A percentile compares a stretch with the other conserved stretches of the same genome.
These are phyloP conservation scores for Synergus umbraculus DNA, from an alignment of 2,888 invertebrate species.

Conservation along the genomic window DNA sequence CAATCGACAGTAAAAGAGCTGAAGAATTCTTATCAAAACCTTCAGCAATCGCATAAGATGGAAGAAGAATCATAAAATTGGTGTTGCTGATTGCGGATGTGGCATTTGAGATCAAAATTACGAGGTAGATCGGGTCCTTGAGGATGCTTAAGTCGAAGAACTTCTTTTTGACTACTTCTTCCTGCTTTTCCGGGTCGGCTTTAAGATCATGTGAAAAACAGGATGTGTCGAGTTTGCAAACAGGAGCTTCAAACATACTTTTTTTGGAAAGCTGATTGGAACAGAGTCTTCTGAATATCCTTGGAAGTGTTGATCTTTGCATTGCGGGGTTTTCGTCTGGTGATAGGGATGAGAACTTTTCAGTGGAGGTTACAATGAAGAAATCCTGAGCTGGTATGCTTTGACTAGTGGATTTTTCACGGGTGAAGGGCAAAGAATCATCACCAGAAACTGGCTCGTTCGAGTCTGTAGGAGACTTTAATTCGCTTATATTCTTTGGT, in stretches of 20 bases:
- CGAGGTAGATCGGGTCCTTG: constrained; percentile 88
- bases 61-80: constrained; percentile 90
- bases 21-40: constrained; percentile 86
- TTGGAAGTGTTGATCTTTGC: constrained; percentile 6
- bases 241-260: background rate
- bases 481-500: background rate
- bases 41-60: constrained; percentile 86
- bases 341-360: background rate
- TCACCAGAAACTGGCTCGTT: background rate
- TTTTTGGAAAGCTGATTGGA: background rate
- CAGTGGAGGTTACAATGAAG: background rate
- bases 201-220: background rate
- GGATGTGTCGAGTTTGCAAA: background rate
- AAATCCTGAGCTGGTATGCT: background rate
- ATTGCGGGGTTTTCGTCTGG: background rate
- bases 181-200: constrained; percentile 17
- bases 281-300: constrained; percentile 3
- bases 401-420: constrained; percentile 32
- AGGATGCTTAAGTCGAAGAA: constrained; percentile 87
- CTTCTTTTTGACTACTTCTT: constrained; percentile 61
- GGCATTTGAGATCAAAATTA: constrained; percentile 90
- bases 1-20: constrained; percentile 88
- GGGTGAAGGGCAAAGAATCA: background rate
- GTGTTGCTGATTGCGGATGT: constrained; percentile 92
- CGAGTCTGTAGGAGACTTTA: background rate